Evolutionary conservation across 1,140 invertebrate species (phyloP).

Genomic region (Trialeurodes vaporariorum): DNA sequence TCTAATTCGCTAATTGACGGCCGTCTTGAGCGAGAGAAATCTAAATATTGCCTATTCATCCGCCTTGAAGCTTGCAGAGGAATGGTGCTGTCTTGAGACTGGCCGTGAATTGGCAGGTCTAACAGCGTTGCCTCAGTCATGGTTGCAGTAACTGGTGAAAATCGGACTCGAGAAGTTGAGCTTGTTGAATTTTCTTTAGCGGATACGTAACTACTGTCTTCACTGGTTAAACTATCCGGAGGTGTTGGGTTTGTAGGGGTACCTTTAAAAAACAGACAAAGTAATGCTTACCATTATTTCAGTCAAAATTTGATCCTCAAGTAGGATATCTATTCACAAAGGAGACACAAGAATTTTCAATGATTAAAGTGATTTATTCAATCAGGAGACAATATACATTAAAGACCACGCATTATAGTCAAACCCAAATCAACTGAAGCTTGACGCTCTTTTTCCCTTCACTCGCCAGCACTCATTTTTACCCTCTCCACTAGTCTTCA

Average conservation of each 20-base stretch:
- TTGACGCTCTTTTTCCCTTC: too few species aligned
- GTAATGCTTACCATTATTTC: neutral
- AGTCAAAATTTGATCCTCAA: too few species aligned
- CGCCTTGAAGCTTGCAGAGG: conserved; percentile 43
- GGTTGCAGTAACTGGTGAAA: conserved; percentile 53
- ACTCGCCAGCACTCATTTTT: too few species aligned
- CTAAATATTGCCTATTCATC: conserved; percentile 10
- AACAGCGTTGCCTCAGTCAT: conserved; percentile 33
- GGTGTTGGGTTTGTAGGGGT: conserved; percentile 78
- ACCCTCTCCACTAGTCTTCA: too few species aligned
- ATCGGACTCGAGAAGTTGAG: conserved; percentile 53
- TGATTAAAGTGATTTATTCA: too few species aligned
- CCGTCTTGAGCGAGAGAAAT: neutral
- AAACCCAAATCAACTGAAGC: too few species aligned
- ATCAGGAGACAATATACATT: too few species aligned
- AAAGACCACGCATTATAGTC: too few species aligned
- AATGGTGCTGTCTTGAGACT: conserved; percentile 47
- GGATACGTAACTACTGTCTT: conserved; percentile 72
- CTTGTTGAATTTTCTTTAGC: conserved; percentile 59
- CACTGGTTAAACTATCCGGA: conserved; percentile 67
- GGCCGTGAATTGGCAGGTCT: conserved; percentile 50
- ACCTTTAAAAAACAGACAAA: conserved; percentile 15
- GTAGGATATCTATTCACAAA: too few species aligned
- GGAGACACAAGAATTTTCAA: too few species aligned
- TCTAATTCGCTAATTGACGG: neutral